These are phyloP conservation scores for Amphimedon queenslandica DNA, from an alignment of 37 sponge, comb jelly and placozoan genomes.

Conservation along the genomic window DNA sequence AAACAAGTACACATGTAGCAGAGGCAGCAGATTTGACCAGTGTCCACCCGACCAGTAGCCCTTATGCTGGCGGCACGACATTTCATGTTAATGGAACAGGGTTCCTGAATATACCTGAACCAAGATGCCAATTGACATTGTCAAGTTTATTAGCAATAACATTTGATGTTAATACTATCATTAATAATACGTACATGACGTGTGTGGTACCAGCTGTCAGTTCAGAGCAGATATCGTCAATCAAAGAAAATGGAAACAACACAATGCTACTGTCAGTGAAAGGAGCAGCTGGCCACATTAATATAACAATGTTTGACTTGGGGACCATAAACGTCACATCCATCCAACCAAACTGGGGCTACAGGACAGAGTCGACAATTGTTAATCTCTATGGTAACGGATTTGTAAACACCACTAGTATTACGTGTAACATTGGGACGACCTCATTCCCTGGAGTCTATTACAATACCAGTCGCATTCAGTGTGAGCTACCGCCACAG, in stretches of 20 bases:
- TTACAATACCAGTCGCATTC: constrained; percentile 10
- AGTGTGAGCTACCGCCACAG: constrained; percentile 25
- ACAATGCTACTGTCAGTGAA: neutral
- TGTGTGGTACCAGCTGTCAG: constrained; percentile 29
- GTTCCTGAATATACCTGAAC: constrained; percentile 14
- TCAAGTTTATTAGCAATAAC: neutral
- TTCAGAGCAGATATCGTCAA: neutral
- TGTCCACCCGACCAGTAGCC: too few species aligned
- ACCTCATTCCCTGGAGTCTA: constrained; percentile 13
- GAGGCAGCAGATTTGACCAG: too few species aligned
- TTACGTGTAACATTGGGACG: constrained; percentile 11
- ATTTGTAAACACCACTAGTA: constrained; percentile 27
- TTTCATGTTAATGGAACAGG: constrained; percentile 32
- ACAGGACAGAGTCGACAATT: constrained; percentile 7
- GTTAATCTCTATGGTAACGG: constrained; percentile 21
- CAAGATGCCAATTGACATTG: constrained; percentile 24
- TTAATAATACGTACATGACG: constrained; percentile 17
- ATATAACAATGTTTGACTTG: constrained; percentile 33
- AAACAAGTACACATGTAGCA: too few species aligned
- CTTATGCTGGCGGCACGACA: constrained; percentile 36
- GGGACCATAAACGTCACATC: constrained; percentile 11
- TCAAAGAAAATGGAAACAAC: neutral
- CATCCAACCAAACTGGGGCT: constrained; percentile 41
- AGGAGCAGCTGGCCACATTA: neutral
- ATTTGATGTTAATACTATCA: neutral